Evolutionary conservation across 2,797 vertebrate genomes (phyloP).

Genomic region (Enteromius argenteus): DNA sequence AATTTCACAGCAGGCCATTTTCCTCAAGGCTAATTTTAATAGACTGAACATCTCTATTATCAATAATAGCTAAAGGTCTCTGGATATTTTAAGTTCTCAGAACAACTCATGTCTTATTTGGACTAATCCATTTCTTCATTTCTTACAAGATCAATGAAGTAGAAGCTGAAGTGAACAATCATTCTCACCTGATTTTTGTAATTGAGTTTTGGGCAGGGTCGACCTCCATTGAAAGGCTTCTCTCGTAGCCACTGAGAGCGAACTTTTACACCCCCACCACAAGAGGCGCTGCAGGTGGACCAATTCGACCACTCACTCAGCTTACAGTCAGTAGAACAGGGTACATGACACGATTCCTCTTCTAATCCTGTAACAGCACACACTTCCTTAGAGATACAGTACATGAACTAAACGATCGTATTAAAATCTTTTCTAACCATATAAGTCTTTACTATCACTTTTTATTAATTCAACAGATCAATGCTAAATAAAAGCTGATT

Average conservation of each 20-base stretch:
- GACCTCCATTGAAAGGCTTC: conserved; percentile 86
- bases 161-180: background rate
- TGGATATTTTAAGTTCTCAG: background rate
- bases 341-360: conserved; percentile 80
- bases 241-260: conserved; percentile 86
- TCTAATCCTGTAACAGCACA: conserved; percentile 77
- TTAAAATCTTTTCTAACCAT: too few relatives aligned
- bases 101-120: background rate
- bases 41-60: background rate
- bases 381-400: background rate
- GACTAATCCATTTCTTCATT: background rate
- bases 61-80: background rate
- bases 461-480: background rate
- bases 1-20: background rate
- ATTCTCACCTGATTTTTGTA: conserved; percentile 87
- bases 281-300: conserved; percentile 84
- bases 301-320: conserved; percentile 87
- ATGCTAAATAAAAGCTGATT: too few relatives aligned
- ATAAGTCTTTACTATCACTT: background rate
- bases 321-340: conserved; percentile 87
- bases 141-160: background rate
- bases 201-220: conserved; percentile 86
- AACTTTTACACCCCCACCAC: conserved; percentile 83
- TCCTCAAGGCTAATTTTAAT: background rate
- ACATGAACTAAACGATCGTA: background rate